These are phyloP conservation scores for Antennarius maculatus DNA, from an alignment of 2,797 vertebrate genomes.

Conservation along the genomic window DNA sequence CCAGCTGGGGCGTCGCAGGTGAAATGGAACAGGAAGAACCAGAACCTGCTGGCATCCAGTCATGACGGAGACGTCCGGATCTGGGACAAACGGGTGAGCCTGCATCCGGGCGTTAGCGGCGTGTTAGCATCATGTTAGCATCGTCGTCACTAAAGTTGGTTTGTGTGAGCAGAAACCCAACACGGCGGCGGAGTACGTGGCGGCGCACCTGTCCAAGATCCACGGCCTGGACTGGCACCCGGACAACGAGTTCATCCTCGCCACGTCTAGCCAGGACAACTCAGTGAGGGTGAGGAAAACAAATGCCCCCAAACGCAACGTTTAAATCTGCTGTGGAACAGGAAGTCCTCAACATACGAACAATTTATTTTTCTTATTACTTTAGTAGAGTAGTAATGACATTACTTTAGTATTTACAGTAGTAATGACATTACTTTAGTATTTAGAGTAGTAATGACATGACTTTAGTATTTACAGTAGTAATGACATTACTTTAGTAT, in stretches of 20 bases:
- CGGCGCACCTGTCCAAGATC: slow-evolving; percentile 97
- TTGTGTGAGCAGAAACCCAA: slow-evolving; percentile 87
- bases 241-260: slow-evolving; percentile 92
- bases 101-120: not conserved
- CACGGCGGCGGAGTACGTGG: slow-evolving; percentile 94
- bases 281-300: slow-evolving; percentile 89
- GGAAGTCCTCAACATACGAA: too few species aligned
- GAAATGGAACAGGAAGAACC: slow-evolving; percentile 96
- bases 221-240: slow-evolving; percentile 98
- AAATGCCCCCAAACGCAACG: not conserved
- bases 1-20: slow-evolving; percentile 97
- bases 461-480: too few species aligned
- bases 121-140: not conserved
- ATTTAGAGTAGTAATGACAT: too few species aligned
- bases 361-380: too few species aligned
- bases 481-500: too few species aligned
- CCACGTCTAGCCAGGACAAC: slow-evolving; percentile 98
- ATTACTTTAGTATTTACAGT: too few species aligned
- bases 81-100: slow-evolving; percentile 95
- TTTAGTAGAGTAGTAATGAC: too few species aligned
- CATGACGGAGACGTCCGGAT: slow-evolving; percentile 96
- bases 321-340: too few species aligned
- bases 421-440: too few species aligned
- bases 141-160: not conserved
- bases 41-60: slow-evolving; percentile 92